Conservation (phyloP, 2,888 invertebrate genomes). For the Conus canariensis region DNA sequence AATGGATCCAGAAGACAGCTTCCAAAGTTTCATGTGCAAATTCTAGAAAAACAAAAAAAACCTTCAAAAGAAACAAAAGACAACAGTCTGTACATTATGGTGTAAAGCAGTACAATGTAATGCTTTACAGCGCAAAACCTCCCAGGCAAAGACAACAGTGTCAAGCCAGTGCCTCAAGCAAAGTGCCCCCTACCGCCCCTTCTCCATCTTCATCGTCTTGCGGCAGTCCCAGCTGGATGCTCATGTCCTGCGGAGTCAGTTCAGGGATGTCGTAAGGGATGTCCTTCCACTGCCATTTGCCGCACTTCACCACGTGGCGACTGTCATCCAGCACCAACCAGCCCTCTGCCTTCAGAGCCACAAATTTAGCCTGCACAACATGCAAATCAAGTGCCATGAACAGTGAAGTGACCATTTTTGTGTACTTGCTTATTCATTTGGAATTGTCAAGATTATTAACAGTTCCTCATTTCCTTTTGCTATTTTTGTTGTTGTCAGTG, state of each 20-base stretch:
- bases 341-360: constrained; percentile 52
- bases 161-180: background rate
- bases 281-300: constrained; percentile 56
- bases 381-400: background rate
- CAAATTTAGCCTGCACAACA: constrained; percentile 43
- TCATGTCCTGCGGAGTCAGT: constrained; percentile 33
- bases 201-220: background rate
- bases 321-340: constrained; percentile 52
- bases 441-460: background rate
- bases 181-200: constrained; percentile 11
- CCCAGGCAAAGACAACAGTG: background rate
- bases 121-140: background rate
- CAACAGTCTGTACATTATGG: too few relatives aligned
- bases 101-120: too few relatives aligned
- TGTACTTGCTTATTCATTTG: too few relatives aligned
- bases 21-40: too few relatives aligned
- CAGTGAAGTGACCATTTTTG: too few relatives aligned
- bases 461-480: background rate
- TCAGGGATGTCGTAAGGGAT: constrained; percentile 55
- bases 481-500: too few relatives aligned
- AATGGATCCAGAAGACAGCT: background rate
- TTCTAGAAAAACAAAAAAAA: too few relatives aligned
- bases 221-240: background rate
- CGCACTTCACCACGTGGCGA: constrained; percentile 30
- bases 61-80: too few relatives aligned